A percentile compares a stretch with the other conserved stretches of the same genome.
Conservation (phyloP, 2,797 vertebrate species). For the Mus spretus region DNA sequence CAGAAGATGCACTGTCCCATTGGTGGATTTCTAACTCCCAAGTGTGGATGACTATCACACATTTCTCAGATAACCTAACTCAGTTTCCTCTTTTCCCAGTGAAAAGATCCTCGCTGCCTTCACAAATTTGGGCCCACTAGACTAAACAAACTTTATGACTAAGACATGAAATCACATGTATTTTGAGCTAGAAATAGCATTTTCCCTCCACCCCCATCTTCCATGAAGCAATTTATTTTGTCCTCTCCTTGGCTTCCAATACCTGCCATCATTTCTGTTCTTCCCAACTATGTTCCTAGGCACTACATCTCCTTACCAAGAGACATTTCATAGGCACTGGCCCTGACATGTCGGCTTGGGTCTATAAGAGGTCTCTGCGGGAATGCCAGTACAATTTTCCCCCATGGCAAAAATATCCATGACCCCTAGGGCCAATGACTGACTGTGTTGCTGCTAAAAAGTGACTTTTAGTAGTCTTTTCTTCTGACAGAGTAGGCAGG, state of each 20-base stretch:
- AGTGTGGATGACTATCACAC: neutral
- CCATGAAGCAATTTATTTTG: neutral
- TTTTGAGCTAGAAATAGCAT: conserved; percentile 17
- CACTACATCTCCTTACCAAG: neutral
- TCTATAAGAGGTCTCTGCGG: neutral
- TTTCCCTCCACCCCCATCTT: conserved; percentile 5
- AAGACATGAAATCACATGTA: neutral
- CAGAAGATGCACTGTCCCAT: neutral
- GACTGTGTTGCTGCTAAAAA: neutral
- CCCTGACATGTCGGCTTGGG: neutral
- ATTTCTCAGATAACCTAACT: neutral
- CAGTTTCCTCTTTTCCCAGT: neutral
- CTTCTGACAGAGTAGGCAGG: neutral
- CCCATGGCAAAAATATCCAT: neutral
- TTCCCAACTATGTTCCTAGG: neutral
- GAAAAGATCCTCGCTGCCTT: neutral
- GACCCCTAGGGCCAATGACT: neutral
- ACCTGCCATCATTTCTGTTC: neutral
- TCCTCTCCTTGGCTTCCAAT: neutral
- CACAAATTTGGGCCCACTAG: neutral
- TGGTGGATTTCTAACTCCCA: neutral
- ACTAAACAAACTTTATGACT: conserved; percentile 1
- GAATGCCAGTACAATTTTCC: neutral
- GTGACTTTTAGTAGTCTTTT: neutral
- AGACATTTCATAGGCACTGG: neutral